Percentiles rank a stretch among this genome's conserved stretches.
These are phyloP conservation scores for Meloidogyne hapla DNA, from an alignment of 1,140 invertebrate genomes.

Conservation along the genomic window DNA sequence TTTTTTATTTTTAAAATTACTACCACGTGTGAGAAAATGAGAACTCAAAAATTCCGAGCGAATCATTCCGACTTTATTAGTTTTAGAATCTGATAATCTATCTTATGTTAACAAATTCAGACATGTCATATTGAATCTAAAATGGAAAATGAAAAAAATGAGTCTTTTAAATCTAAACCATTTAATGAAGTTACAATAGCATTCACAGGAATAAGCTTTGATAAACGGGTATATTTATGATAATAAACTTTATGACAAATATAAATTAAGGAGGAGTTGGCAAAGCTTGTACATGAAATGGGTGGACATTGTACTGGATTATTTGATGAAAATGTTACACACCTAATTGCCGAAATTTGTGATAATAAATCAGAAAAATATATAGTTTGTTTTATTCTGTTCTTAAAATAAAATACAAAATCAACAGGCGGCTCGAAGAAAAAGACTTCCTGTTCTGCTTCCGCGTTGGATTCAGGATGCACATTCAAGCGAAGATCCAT, in stretches of 20 bases:
- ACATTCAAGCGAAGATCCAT: neutral
- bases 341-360: conserved; percentile 22
- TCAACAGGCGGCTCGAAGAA: neutral
- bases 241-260: neutral
- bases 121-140: no score
- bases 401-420: neutral
- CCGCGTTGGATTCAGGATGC: conserved; percentile 24
- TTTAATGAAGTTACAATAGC: neutral
- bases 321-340: conserved; percentile 18
- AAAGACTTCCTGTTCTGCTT: conserved; percentile 14
- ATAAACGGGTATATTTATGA: conserved; percentile 1
- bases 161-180: neutral
- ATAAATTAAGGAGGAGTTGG: neutral
- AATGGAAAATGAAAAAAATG: neutral
- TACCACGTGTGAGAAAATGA: no score
- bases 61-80: no score
- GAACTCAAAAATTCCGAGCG: no score
- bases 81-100: no score
- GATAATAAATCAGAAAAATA: conserved; percentile 20
- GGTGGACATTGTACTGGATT: neutral
- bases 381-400: conserved; percentile 4
- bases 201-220: neutral
- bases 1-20: no score
- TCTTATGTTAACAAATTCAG: no score
- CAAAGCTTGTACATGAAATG: neutral